Conservation (phyloP, 2,888 invertebrate genomes). For the Pachliopta kotzebuea region DNA sequence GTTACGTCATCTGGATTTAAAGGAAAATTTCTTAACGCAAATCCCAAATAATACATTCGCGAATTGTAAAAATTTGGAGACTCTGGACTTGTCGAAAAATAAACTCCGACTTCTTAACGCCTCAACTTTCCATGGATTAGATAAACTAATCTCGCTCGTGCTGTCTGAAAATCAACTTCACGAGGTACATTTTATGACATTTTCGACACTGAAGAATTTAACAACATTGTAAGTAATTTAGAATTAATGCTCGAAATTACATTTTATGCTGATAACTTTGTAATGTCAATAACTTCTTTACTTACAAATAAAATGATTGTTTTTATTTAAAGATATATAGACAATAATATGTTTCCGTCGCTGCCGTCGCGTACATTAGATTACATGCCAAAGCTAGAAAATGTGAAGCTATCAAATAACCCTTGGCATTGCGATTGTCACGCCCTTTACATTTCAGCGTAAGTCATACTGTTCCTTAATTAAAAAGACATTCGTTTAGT, state of each 20-base stretch:
- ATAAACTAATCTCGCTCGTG: conserved; percentile 83
- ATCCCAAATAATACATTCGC: conserved; percentile 81
- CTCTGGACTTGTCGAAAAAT: conserved; percentile 85
- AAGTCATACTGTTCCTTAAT: conserved; percentile 43
- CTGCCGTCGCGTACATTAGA: conserved; percentile 85
- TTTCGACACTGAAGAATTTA: conserved; percentile 83
- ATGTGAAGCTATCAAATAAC: conserved; percentile 86
- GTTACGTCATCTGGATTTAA: conserved; percentile 84
- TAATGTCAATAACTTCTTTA: no score
- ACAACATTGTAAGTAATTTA: conserved; percentile 83
- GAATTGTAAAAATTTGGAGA: conserved; percentile 80
- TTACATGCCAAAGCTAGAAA: conserved; percentile 81
- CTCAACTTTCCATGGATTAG: conserved; percentile 82
- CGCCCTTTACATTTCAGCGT: conserved; percentile 86
- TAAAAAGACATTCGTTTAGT: no score
- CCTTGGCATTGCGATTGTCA: conserved; percentile 92
- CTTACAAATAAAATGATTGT: neutral
- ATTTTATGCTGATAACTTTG: neutral
- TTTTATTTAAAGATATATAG: conserved; percentile 81
- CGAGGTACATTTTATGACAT: conserved; percentile 82
- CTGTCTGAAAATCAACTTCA: conserved; percentile 86
- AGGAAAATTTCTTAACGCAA: conserved; percentile 82
- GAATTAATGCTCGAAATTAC: neutral
- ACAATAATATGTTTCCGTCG: conserved; percentile 86
- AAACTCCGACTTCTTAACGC: conserved; percentile 82